Base-by-base conservation (phyloP, 2,888 invertebrate species). In the Pristionchus exspectatus region DNA sequence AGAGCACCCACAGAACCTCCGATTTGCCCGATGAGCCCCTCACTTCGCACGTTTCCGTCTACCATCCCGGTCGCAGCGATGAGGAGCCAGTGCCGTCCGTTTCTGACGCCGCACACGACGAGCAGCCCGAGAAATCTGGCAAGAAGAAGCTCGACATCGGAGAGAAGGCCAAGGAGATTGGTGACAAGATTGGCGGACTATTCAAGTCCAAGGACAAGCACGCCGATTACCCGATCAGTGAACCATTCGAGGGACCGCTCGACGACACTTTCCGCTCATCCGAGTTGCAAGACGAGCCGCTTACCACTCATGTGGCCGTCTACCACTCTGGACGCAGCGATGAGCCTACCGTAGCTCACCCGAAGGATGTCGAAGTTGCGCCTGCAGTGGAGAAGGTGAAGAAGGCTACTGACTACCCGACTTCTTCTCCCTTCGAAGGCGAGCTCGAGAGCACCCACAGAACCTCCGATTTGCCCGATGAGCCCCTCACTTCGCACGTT, bases 251-350 rank as follows among this genome's bases (percentile, higher is more conserved):
- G 18, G 83, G 83, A 24, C 83, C 83, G 2, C 10, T 12, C n/a
- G 83, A 83, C 38, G 83, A 83, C 50, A 83, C 50, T 27, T 14
- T n/a, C 12, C 21, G 50, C 21, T 16, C 83, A 4, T 21, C 21
- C 50, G 83, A 83, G 83, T n/a, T 83, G 44, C 44, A 33, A 44
- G 83, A 83, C n/a, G 44, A 83, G 24, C 83, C 83, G 16, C 54
- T 83, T 21, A 44, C 83, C 24, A 44, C 83, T 10, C 50, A 44
- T 38, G 83, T 83, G 18, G 21, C 83, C 27, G 50, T 44, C 38
- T 83, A 83, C 83, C 83, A 83, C 50, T 44, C 38, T 12, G 83
- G 83, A 16, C 83, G 83, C 44, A 44, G 44, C 50, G 83, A 83
- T 54, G 44, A 44, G 50, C 83, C 83, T 21, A 44, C 21, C 44